phyloP scores from a whole-genome alignment of 2,888 invertebrate species.

The Aphrophora alni region DNA sequence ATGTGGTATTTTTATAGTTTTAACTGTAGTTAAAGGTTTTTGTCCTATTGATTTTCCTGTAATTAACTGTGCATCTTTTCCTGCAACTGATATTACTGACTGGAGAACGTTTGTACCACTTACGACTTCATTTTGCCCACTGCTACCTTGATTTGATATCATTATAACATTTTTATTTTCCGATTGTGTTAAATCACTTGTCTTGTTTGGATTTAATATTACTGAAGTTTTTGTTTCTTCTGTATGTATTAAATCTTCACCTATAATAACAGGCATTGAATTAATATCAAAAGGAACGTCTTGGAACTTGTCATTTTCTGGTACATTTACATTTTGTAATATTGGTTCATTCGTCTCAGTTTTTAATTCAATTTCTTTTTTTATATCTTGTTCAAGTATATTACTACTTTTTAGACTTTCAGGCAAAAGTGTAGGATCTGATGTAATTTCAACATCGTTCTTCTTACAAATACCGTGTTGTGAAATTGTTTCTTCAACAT shows the following conservation, averaged over 20 bases:
- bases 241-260: slow-evolving; percentile 62
- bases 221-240: slow-evolving; percentile 14
- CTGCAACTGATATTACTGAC: slow-evolving; percentile 31
- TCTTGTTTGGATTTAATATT: background rate
- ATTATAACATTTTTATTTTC: background rate
- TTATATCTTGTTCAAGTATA: background rate
- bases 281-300: slow-evolving; percentile 67
- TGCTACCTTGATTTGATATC: background rate
- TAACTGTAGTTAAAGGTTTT: background rate
- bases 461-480: background rate
- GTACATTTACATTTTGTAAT: background rate
- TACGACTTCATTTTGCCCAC: background rate
- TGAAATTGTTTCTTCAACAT: background rate
- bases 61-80: slow-evolving; percentile 16
- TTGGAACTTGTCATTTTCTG: slow-evolving; percentile 8
- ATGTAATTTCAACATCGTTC: background rate
- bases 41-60: background rate
- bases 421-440: background rate
- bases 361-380: background rate
- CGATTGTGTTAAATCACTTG: background rate
- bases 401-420: background rate
- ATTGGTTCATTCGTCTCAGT: background rate
- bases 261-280: slow-evolving; percentile 77
- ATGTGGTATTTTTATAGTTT: background rate
- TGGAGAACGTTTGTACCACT: background rate